A percentile compares a stretch with the other conserved stretches of the same genome.
Conservation (phyloP, 23 tunicate species). For the Corella eumyota region DNA sequence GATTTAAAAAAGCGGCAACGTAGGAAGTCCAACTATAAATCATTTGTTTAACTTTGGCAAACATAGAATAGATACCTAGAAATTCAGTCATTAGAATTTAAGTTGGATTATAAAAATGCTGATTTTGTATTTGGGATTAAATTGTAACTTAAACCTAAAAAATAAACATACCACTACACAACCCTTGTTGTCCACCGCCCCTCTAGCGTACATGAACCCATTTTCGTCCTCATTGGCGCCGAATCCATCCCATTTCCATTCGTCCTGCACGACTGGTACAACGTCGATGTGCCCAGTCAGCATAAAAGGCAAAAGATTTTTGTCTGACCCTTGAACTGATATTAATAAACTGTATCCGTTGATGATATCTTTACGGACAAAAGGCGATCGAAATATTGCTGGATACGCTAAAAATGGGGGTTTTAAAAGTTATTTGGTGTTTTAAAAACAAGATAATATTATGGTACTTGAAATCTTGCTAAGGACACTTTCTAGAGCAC, state of each 20-base stretch:
- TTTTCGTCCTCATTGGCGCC: conserved; percentile 26
- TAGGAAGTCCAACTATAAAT: too few relatives aligned
- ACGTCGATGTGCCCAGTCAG: conserved; percentile 67
- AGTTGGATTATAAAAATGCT: too few relatives aligned
- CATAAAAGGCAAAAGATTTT: conserved; percentile 35
- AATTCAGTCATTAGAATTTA: too few relatives aligned
- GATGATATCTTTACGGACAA: conserved; percentile 30
- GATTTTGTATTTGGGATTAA: too few relatives aligned
- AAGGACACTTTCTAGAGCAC: too few relatives aligned
- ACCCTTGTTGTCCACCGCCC: conserved; percentile 64
- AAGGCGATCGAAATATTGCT: conserved; percentile 26
- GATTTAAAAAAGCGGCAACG: too few relatives aligned
- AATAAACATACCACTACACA: conserved; percentile 52
- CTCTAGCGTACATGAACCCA: conserved; percentile 65
- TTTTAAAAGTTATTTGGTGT: too few relatives aligned
- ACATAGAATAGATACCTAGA: too few relatives aligned
- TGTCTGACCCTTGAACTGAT: conserved; percentile 37
- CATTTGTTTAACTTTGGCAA: too few relatives aligned
- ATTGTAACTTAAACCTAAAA: too few relatives aligned
- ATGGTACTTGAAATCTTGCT: too few relatives aligned
- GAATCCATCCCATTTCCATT: conserved; percentile 66
- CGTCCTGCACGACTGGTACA: conserved; percentile 58
- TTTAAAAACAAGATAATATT: too few relatives aligned
- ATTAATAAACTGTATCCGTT: conserved; percentile 62
- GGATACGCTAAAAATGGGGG: conserved; percentile 49